Percentiles rank a stretch among this genome's conserved stretches.
phyloP scores from a whole-genome alignment of 2,888 invertebrate genomes.

The Himalopsyche kuldschensis region DNA sequence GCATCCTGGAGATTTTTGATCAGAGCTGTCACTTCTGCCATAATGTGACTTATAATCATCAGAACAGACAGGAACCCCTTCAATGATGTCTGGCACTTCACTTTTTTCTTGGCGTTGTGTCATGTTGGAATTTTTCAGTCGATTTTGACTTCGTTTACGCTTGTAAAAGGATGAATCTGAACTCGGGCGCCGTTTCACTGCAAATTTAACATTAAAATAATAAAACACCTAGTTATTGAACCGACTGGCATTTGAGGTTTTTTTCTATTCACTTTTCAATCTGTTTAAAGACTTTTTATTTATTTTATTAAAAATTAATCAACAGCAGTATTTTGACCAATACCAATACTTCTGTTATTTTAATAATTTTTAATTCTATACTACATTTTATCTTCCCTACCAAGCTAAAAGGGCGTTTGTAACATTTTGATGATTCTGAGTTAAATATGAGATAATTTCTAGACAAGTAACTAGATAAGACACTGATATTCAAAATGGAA shows the following conservation, averaged over 20 bases:
- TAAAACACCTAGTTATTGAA: no score
- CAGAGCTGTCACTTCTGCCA: slow-evolving; percentile 45
- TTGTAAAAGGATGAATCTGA: slow-evolving; percentile 52
- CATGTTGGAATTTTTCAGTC: slow-evolving; percentile 48
- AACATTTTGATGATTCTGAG: no score
- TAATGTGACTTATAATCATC: slow-evolving; percentile 47
- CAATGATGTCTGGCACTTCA: slow-evolving; percentile 59
- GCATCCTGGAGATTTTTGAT: slow-evolving; percentile 42
- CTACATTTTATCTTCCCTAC: no score
- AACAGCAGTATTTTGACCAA: no score
- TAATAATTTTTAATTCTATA: no score
- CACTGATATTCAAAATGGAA: background rate
- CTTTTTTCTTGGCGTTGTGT: slow-evolving; percentile 54
- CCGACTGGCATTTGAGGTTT: no score
- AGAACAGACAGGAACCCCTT: slow-evolving; percentile 57
- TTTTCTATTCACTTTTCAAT: background rate
- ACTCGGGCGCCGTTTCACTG: slow-evolving; percentile 52
- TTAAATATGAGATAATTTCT: no score
- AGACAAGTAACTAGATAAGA: background rate
- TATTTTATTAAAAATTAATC: no score
- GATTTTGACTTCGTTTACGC: slow-evolving; percentile 50
- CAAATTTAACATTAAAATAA: slow-evolving; percentile 19
- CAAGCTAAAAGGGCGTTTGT: no score
- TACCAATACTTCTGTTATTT: no score
- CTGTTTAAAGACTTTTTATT: no score